These are phyloP conservation scores for Adelognathus sp. DNA, from an alignment of 2,888 invertebrate species.

Conservation along the genomic window DNA sequence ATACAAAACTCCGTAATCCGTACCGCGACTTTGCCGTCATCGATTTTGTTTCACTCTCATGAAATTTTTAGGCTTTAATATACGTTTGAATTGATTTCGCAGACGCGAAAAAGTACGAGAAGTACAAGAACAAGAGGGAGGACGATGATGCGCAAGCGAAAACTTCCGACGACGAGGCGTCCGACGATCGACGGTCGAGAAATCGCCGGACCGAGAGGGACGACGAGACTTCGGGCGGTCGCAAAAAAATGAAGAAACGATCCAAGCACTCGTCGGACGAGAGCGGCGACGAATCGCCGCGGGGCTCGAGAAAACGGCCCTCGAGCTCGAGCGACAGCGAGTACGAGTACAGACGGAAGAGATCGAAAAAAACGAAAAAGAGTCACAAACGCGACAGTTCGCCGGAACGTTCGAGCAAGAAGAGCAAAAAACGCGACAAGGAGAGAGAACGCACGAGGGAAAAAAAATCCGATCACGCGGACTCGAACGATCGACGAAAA, in stretches of 20 bases:
- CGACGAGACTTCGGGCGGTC: slow-evolving; percentile 53
- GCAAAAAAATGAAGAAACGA: slow-evolving; percentile 65
- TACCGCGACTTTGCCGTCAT: not conserved
- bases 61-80: slow-evolving; percentile 72
- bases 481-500: slow-evolving; percentile 82
- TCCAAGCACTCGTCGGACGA: slow-evolving; percentile 64
- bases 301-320: slow-evolving; percentile 65
- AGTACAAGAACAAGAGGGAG: slow-evolving; percentile 83
- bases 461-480: slow-evolving; percentile 77
- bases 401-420: slow-evolving; percentile 80
- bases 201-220: slow-evolving; percentile 58
- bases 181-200: slow-evolving; percentile 68
- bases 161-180: slow-evolving; percentile 59
- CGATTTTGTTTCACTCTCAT: slow-evolving; percentile 43
- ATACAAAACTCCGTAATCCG: slow-evolving; percentile 28
- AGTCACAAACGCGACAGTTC: slow-evolving; percentile 78
- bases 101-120: slow-evolving; percentile 89
- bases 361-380: slow-evolving; percentile 79
- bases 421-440: slow-evolving; percentile 84
- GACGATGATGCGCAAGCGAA: slow-evolving; percentile 49
- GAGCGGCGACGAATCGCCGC: slow-evolving; percentile 61
- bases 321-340: slow-evolving; percentile 66
- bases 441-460: slow-evolving; percentile 84
- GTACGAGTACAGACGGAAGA: slow-evolving; percentile 68
- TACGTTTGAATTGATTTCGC: slow-evolving; percentile 74